These are phyloP conservation scores for Ciconia nigra DNA, from an alignment of 2,797 vertebrate species.

Conservation along the genomic window DNA sequence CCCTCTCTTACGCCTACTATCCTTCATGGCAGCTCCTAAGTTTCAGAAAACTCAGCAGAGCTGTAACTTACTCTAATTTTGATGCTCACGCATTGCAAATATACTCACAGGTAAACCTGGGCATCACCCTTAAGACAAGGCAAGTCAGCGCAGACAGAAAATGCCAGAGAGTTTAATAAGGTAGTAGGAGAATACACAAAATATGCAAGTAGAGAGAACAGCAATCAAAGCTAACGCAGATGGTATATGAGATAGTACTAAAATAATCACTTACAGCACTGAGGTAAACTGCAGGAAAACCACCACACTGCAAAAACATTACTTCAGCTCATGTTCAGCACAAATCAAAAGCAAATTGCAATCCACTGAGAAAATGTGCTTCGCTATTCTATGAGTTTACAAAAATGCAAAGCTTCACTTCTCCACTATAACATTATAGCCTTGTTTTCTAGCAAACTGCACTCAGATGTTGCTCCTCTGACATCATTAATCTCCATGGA, in stretches of 20 bases:
- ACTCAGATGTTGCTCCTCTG: constrained; percentile 80
- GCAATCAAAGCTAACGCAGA: not conserved
- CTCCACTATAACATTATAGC: constrained; percentile 5
- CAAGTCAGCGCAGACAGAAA: not conserved
- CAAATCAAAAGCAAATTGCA: not conserved
- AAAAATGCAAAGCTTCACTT: constrained; percentile 18
- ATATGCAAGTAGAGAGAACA: not conserved
- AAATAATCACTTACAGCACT: not conserved
- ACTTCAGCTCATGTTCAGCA: not conserved
- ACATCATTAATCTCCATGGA: constrained; percentile 84
- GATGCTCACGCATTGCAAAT: not conserved
- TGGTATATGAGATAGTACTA: not conserved
- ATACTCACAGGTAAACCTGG: not conserved
- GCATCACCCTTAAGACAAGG: not conserved
- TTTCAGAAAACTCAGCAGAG: not conserved
- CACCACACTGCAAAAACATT: not conserved
- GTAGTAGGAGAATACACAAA: not conserved
- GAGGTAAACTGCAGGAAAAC: not conserved
- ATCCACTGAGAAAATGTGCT: not conserved
- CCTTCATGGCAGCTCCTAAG: not conserved
- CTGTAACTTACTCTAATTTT: not conserved
- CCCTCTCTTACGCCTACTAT: not conserved
- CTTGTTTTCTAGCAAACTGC: constrained; percentile 70
- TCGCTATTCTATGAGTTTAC: not conserved
- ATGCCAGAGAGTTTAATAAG: not conserved